These are phyloP conservation scores for Micrasema longulum DNA, from an alignment of 1,140 invertebrate genomes.

Conservation along the genomic window DNA sequence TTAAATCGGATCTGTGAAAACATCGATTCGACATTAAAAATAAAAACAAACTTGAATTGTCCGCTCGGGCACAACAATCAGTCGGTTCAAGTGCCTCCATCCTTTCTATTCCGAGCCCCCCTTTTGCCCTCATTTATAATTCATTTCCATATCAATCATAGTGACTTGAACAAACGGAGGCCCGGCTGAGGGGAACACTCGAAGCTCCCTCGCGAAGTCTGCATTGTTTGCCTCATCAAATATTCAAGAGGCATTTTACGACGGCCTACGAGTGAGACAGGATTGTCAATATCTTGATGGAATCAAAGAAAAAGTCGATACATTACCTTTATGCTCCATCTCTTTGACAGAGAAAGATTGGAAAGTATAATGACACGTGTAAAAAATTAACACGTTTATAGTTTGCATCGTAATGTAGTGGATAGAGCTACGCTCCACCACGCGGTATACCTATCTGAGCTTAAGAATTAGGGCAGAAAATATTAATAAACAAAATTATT, in stretches of 20 bases:
- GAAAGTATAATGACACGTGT: too few species aligned
- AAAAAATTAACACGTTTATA: too few species aligned
- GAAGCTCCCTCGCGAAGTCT: constrained; percentile 42
- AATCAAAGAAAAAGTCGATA: constrained; percentile 34
- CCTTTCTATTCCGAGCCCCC: constrained; percentile 13
- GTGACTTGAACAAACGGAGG: constrained; percentile 51
- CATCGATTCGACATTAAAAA: neutral
- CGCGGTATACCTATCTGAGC: too few species aligned
- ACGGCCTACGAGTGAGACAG: constrained; percentile 18
- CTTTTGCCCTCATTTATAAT: constrained; percentile 48
- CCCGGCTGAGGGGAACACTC: constrained; percentile 41
- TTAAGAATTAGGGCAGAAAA: too few species aligned
- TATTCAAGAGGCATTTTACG: constrained; percentile 47
- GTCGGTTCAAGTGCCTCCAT: constrained; percentile 17
- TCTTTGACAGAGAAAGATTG: too few species aligned
- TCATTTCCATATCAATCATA: constrained; percentile 54
- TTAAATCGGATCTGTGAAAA: neutral
- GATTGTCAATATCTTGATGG: constrained; percentile 33
- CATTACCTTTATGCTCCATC: too few species aligned
- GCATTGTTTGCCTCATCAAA: constrained; percentile 53
- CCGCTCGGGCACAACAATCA: constrained; percentile 30
- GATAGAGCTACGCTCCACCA: too few species aligned
- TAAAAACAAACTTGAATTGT: constrained; percentile 1
- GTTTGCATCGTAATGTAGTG: too few species aligned
- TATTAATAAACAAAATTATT: too few species aligned